Evolutionary conservation across 2,113 vertebrate species (phyloP).

Genomic region (Diadophis punctatus): DNA sequence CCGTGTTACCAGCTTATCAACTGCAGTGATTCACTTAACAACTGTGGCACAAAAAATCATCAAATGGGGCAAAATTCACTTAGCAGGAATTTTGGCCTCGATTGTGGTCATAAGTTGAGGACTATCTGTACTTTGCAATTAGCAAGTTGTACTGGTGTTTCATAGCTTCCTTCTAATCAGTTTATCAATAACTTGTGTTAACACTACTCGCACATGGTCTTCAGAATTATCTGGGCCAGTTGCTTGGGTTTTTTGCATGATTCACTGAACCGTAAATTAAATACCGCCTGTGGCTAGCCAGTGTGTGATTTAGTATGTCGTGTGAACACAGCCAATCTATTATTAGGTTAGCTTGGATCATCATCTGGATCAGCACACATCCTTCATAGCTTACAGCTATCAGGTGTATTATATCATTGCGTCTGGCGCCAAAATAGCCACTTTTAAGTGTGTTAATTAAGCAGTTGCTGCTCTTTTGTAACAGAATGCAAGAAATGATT

Average conservation of each 20-base stretch:
- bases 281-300: background rate
- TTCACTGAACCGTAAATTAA: background rate
- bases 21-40: too few species aligned
- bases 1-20: too few species aligned
- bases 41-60: too few species aligned
- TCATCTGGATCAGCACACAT: background rate
- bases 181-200: background rate
- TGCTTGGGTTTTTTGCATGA: background rate
- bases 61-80: too few species aligned
- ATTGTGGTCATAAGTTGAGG: too few species aligned
- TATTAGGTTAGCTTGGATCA: background rate
- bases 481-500: background rate
- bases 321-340: background rate
- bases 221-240: background rate
- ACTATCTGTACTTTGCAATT: background rate
- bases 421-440: background rate
- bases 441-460: background rate
- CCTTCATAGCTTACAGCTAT: background rate
- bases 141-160: background rate
- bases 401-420: background rate
- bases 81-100: too few species aligned
- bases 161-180: background rate
- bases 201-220: background rate
- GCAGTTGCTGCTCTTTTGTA: background rate
- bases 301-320: background rate